A percentile compares a stretch with the other conserved stretches of the same genome.
phyloP scores from a whole-genome alignment of 2,888 invertebrate genomes.

The Macaria liturata region DNA sequence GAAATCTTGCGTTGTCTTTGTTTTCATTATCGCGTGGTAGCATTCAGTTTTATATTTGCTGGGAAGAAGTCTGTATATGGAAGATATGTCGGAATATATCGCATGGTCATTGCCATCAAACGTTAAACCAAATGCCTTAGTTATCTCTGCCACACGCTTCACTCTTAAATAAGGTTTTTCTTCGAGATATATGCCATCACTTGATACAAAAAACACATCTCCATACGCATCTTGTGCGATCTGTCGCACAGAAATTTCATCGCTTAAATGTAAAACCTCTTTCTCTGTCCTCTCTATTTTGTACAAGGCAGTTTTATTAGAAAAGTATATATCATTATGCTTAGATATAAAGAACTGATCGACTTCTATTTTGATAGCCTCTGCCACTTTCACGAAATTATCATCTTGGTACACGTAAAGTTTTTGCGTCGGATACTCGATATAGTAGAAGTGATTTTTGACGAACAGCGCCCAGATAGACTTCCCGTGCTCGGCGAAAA shows the following conservation, averaged over 20 bases:
- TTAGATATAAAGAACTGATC: constrained; percentile 64
- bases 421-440: constrained; percentile 66
- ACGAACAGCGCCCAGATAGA: constrained; percentile 69
- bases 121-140: constrained; percentile 59
- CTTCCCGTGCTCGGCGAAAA: constrained; percentile 64
- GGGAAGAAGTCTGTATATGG: constrained; percentile 56
- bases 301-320: constrained; percentile 69
- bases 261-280: constrained; percentile 47
- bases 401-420: constrained; percentile 58
- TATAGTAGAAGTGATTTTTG: constrained; percentile 65
- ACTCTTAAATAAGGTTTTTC: constrained; percentile 56
- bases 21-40: constrained; percentile 34
- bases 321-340: constrained; percentile 58
- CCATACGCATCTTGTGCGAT: constrained; percentile 66
- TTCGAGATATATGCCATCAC: constrained; percentile 64
- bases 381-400: constrained; percentile 55
- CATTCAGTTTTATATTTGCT: constrained; percentile 48
- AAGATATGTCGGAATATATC: constrained; percentile 59
- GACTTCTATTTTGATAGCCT: constrained; percentile 59
- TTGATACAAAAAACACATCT: constrained; percentile 60
- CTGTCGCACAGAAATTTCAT: constrained; percentile 57
- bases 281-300: constrained; percentile 53
- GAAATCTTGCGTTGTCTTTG: neutral
- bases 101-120: constrained; percentile 65
- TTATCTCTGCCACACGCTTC: constrained; percentile 52